Percentiles rank a stretch among this genome's conserved stretches.
Conservation (phyloP, 2,797 vertebrate genomes). For the Perdix hodgsoniae region DNA sequence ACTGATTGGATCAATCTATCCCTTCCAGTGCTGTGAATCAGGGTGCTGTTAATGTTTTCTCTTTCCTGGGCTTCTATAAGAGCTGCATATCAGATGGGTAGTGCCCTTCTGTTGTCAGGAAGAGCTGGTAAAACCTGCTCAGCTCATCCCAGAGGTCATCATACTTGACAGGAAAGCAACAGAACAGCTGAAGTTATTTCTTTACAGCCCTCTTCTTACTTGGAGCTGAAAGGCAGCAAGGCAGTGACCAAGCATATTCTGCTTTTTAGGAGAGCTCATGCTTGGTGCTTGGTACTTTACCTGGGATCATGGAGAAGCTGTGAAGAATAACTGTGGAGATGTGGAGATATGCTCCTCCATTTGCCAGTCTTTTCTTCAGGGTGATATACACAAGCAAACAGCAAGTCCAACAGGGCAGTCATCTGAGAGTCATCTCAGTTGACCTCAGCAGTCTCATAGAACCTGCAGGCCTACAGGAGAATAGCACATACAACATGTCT, state of each 20-base stretch:
- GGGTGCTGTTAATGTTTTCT: neutral
- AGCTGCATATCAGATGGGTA: fast-evolving
- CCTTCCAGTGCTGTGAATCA: neutral
- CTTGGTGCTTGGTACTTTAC: neutral
- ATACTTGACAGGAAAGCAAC: neutral
- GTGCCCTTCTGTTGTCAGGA: neutral
- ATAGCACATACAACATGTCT: too few relatives aligned
- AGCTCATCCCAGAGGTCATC: neutral
- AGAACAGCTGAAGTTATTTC: neutral
- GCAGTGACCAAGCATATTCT: neutral
- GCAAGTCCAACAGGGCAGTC: neutral
- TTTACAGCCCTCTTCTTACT: neutral
- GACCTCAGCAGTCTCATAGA: neutral
- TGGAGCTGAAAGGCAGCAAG: neutral
- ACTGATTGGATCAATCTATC: neutral
- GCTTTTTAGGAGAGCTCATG: fast-evolving
- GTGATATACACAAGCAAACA: neutral
- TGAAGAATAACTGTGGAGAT: neutral
- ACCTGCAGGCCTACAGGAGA: neutral
- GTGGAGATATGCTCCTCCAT: neutral
- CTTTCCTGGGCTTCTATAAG: neutral
- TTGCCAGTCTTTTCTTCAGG: neutral
- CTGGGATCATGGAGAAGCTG: neutral
- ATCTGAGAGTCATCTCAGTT: neutral
- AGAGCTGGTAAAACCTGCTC: neutral